Conservation (phyloP, 2,797 vertebrate species). For the Eupleurogrammus muticus region DNA sequence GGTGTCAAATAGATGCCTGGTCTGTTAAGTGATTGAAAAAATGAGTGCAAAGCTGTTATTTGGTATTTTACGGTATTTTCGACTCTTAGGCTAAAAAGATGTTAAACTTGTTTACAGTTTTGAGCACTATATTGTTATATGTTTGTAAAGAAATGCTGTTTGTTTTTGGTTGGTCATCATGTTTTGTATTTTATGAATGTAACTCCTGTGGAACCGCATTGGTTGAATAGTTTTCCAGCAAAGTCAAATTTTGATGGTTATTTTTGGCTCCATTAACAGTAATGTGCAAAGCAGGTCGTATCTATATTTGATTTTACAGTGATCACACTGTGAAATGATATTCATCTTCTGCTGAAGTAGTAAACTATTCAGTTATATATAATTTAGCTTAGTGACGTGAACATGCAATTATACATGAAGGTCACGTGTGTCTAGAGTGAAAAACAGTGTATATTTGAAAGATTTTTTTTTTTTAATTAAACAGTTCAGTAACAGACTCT, state of each 20-base stretch:
- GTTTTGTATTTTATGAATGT: constrained; percentile 24
- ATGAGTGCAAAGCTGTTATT: too few species aligned
- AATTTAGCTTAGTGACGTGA: background rate
- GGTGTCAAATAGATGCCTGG: too few species aligned
- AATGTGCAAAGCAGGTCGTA: background rate
- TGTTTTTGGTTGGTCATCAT: constrained; percentile 11
- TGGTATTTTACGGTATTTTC: too few species aligned
- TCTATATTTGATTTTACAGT: background rate
- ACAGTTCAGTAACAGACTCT: constrained; percentile 38
- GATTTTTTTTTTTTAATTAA: constrained; percentile 56
- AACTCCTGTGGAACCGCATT: constrained; percentile 8
- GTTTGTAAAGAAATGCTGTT: background rate
- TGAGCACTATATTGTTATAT: background rate
- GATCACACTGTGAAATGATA: constrained; percentile 10
- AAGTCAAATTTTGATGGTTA: background rate
- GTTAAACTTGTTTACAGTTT: background rate
- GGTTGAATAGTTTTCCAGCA: background rate
- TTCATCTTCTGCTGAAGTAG: background rate
- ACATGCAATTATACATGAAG: constrained; percentile 10
- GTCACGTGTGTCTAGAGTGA: constrained; percentile 24
- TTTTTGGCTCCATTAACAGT: background rate
- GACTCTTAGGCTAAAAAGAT: constrained; percentile 8
- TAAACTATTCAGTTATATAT: background rate
- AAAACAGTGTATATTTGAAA: constrained; percentile 25
- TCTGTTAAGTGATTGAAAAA: too few species aligned